phyloP scores from a whole-genome alignment of 1,140 invertebrate genomes.

The Camponotus floridanus region DNA sequence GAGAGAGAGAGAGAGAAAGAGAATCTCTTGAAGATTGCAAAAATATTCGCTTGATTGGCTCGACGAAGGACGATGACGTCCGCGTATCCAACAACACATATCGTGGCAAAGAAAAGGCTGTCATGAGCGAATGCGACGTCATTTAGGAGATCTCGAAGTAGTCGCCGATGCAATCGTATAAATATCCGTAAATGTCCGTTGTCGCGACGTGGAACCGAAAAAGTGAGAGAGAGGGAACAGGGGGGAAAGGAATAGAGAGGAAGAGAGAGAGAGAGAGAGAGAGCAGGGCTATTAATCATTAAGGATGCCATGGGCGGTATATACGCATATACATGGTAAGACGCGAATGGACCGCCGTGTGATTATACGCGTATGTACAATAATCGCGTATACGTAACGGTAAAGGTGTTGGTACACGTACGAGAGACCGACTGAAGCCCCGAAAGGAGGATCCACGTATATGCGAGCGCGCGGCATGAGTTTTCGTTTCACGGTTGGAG shows the following conservation, averaged over 20 bases:
- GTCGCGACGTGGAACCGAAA: constrained; percentile 42
- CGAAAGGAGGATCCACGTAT: constrained; percentile 64
- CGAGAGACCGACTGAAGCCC: constrained; percentile 62
- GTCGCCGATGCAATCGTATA: constrained; percentile 79
- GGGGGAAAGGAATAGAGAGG: constrained; percentile 48
- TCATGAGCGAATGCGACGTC: constrained; percentile 70
- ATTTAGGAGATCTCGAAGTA: constrained; percentile 74
- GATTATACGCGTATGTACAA: constrained; percentile 12
- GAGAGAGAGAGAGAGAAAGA: background rate
- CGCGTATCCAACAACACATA: background rate
- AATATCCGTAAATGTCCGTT: constrained; percentile 83
- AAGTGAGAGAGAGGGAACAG: constrained; percentile 7
- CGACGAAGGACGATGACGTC: background rate
- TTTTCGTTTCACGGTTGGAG: constrained; percentile 81
- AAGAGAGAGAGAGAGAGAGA: constrained; percentile 32
- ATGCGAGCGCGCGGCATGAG: constrained; percentile 67
- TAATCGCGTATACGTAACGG: constrained; percentile 78
- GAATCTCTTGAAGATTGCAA: constrained; percentile 50
- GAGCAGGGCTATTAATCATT: constrained; percentile 83
- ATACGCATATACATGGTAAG: background rate
- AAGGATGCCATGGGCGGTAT: constrained; percentile 77
- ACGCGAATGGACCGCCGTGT: background rate
- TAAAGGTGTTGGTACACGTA: constrained; percentile 77
- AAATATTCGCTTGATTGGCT: constrained; percentile 65
- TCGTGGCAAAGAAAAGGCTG: constrained; percentile 57